phyloP scores from a whole-genome alignment of 2,113 vertebrate genomes.

The Silurus glanis region DNA sequence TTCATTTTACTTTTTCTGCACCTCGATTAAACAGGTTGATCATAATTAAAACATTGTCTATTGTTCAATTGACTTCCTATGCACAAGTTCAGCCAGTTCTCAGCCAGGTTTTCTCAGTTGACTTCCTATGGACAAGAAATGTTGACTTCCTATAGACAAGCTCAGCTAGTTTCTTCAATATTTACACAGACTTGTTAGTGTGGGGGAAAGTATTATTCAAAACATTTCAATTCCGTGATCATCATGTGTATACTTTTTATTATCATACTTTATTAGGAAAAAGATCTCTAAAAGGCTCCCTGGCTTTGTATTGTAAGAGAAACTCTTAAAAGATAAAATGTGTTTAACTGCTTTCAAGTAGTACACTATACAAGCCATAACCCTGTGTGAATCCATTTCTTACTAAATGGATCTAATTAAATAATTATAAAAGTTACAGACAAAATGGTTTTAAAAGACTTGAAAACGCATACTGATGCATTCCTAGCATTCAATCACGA shows the following conservation, averaged over 20 bases:
- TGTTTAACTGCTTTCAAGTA: neutral
- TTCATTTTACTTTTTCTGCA: neutral
- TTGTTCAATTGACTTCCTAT: too few species aligned
- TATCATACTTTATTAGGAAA: neutral
- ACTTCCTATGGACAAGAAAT: too few species aligned
- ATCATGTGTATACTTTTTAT: too few species aligned
- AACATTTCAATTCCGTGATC: too few species aligned
- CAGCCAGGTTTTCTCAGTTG: too few species aligned
- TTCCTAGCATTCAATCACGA: neutral
- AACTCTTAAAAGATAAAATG: neutral
- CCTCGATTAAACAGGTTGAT: neutral
- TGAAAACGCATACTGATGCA: neutral
- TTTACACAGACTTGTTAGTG: neutral
- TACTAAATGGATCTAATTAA: neutral
- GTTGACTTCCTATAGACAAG: too few species aligned
- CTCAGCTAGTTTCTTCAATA: neutral
- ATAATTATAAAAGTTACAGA: slow-evolving; percentile 49
- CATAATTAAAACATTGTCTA: neutral
- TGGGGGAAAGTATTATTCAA: too few species aligned
- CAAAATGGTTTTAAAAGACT: slow-evolving; percentile 41
- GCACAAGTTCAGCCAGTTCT: too few species aligned
- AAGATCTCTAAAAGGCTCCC: neutral
- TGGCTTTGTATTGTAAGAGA: neutral
- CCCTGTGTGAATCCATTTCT: neutral
- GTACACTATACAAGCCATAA: neutral